Percentiles rank a stretch among this genome's conserved stretches.
Evolutionary conservation across 2,888 invertebrate species (phyloP).

Genomic region (Xestia ashworthii): DNA sequence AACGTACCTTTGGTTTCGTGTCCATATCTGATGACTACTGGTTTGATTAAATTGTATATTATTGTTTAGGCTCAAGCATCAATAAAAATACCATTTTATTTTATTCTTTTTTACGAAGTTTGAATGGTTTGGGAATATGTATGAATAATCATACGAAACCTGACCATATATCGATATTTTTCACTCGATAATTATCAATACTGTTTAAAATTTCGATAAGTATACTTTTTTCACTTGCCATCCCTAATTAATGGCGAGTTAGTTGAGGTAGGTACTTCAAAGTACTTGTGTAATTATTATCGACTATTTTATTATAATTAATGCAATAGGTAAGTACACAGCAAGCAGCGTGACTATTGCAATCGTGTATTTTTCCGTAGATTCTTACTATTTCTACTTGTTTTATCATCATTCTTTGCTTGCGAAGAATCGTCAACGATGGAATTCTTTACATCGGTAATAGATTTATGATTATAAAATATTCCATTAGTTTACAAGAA

Average conservation of each 20-base stretch:
- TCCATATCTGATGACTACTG: too few species aligned
- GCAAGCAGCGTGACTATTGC: background rate
- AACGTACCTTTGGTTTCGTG: too few species aligned
- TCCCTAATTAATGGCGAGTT: background rate
- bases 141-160: too few species aligned
- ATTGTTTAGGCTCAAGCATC: too few species aligned
- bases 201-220: too few species aligned
- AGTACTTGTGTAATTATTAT: conserved; percentile 5
- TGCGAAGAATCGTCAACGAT: background rate
- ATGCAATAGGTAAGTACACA: conserved; percentile 7
- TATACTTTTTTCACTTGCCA: too few species aligned
- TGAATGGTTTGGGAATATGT: too few species aligned
- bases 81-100: too few species aligned
- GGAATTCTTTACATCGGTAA: background rate
- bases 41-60: too few species aligned
- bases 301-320: conserved; percentile 28
- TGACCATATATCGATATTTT: too few species aligned
- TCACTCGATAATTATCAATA: too few species aligned
- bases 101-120: too few species aligned
- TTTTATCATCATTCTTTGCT: background rate
- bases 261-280: background rate
- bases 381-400: background rate
- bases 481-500: conserved; percentile 8
- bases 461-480: conserved; percentile 6
- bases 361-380: conserved; percentile 5